phyloP scores from a whole-genome alignment of 2,113 vertebrate genomes.

The Ctenomys sociabilis region DNA sequence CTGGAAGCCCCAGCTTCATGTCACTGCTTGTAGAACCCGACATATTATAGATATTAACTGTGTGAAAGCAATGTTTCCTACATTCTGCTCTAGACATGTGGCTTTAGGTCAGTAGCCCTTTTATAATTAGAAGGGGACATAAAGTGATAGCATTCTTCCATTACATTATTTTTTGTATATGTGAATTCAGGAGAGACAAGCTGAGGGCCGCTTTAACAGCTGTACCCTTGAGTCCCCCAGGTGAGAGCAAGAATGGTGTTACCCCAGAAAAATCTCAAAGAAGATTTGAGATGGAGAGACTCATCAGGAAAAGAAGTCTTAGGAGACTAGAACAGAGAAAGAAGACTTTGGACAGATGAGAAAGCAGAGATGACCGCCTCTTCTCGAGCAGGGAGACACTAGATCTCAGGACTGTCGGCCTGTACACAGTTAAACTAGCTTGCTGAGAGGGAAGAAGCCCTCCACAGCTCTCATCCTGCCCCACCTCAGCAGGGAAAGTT shows the following conservation, averaged over 20 bases:
- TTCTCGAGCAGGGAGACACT: neutral
- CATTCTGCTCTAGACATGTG: neutral
- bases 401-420: neutral
- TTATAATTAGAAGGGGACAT: neutral
- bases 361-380: neutral
- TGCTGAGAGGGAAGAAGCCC: neutral
- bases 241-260: neutral
- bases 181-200: slow-evolving; percentile 21
- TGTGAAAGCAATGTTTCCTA: neutral
- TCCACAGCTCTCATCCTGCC: neutral
- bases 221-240: neutral
- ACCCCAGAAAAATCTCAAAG: neutral
- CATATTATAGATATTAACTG: neutral
- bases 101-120: neutral
- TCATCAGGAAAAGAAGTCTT: neutral
- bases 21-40: neutral
- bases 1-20: neutral
- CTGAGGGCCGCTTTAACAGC: neutral
- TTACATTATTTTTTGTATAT: slow-evolving; percentile 23
- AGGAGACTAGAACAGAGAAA: neutral
- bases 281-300: neutral
- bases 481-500: neutral
- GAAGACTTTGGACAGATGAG: neutral
- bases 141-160: slow-evolving; percentile 35
- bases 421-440: neutral